Evolutionary conservation across 2,888 invertebrate genomes (phyloP), one percentile per base, ranked within the genome.

Genomic region (Caenorhabditis wallacei): DNA sequence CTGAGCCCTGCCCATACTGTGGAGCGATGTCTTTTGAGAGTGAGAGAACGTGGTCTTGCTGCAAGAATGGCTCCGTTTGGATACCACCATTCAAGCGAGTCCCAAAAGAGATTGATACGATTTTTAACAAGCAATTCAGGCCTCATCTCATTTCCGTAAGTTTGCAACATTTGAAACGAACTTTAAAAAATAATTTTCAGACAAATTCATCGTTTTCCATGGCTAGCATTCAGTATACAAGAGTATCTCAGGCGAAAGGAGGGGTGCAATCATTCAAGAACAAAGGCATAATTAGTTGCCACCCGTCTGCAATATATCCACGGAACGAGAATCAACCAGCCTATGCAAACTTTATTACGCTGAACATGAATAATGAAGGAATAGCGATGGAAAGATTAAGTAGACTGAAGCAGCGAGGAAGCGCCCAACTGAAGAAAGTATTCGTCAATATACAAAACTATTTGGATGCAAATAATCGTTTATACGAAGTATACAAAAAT

Each of bases 11-110:
- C 30, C 30, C 22, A 18, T 43, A 16, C 22, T 61, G 61, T n/a
- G 37, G 43, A 20, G 43, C 43, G 0, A 1, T 16, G 4, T n/a
- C 16, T 2, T 61, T 43, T 18, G 13, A 20, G 22, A 11, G 16
- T 5, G 61, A 61, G 20, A 43, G 43, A 16, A 8, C 20, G 2
- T 4, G 26, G 20, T 26, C 43, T 2, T 63, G 63, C 46, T 63
- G 63, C 26, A 63, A 63, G n/a, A 24, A 26, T n/a, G 63, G 63
- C 1, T 11, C 20, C 8, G 22, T 43, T 20, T 63, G 46, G 63
- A 48, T 63, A 10, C 16, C 16, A n/a, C 24, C 26, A 4, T 11
- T 40, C 0, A 63, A 46, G 26, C 4, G 24, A 43, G 20, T 26
- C n/a, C 63, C 46, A 8, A 4, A 13, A n/a, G 61, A 61, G 16